Conservation (phyloP, 2,888 invertebrate species). For the Axea sp. region DNA sequence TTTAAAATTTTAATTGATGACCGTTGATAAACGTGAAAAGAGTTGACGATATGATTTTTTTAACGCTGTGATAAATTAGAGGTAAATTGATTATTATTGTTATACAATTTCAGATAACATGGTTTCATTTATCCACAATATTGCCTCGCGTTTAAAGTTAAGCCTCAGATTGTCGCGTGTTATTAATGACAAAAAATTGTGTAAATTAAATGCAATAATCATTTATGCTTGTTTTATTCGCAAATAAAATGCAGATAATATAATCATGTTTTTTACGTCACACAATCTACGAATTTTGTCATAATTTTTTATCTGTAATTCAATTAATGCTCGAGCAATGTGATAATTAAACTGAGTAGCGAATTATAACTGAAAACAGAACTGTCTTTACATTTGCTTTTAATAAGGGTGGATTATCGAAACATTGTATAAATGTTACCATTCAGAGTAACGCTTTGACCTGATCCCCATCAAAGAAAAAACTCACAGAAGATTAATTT, state of each 20-base stretch:
- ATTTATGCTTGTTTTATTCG: constrained; percentile 19
- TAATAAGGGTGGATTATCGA: constrained; percentile 65
- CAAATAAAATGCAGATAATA: constrained; percentile 25
- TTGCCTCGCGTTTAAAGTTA: background rate
- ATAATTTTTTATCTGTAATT: constrained; percentile 48
- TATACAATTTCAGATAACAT: constrained; percentile 18
- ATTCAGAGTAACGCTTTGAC: constrained; percentile 64
- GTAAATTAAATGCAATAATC: constrained; percentile 28
- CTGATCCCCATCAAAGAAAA: constrained; percentile 50
- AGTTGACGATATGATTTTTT: too few species aligned
- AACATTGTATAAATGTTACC: constrained; percentile 72
- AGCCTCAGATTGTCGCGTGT: constrained; percentile 6
- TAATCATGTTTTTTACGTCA: constrained; percentile 29
- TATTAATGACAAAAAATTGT: too few species aligned
- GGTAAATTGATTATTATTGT: constrained; percentile 16
- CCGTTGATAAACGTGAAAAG: too few species aligned
- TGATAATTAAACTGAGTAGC: too few species aligned
- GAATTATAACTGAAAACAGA: constrained; percentile 39
- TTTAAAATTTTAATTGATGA: too few species aligned
- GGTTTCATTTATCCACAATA: constrained; percentile 13
- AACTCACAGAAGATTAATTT: constrained; percentile 70
- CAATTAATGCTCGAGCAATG: too few species aligned
- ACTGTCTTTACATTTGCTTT: constrained; percentile 46
- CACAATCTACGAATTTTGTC: constrained; percentile 31
- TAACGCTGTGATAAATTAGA: constrained; percentile 7